Evolutionary conservation across 2,113 vertebrate genomes (phyloP), one percentile per base, ranked within the genome.

Genomic region (Pagrus major): DNA sequence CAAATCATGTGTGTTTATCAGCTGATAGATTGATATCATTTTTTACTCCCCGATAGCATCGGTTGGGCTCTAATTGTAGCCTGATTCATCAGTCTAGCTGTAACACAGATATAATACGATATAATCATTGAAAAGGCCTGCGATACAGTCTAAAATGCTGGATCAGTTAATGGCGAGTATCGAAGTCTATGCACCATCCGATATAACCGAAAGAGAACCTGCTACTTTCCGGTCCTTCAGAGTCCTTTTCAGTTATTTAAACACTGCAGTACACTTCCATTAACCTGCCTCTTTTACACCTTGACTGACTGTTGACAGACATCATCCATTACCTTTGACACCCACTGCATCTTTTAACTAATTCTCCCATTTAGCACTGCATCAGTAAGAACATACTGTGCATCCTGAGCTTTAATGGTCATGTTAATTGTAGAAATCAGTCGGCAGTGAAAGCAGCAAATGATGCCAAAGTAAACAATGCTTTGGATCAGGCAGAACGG

Each of bases 381-480:
- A 66, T 65, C 31, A 42, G n/a, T 75, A 23, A 56, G 61, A 76
- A 70, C 49, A 71, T 9, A 39, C 41, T 76, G 44, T 63, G 35
- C 54, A 78, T 71, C 20, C 27, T n/a, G 35, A 29, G 58, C 64
- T 74, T 61, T 65, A 80, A 75, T 71, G 70, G 31, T 64, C 55
- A 54, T 46, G 67, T 49, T n/a, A 76, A 83, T 75, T 70, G 73
- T 46, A 60, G 54, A 65, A 76, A 75, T 84, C 79, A 68, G 51
- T 80, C 80, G 64, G 56, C 9, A 63, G 67, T 82, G 64, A 85
- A 76, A 79, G 56, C 71, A 25, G 65, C 54, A 61, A 59, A 74
- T 21, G 33, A 69, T 71, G 68, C 76, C 72, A 79, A 56, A 70
- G 71, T 77, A 68, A 86, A 85, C 86, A 72, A 66, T 8, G 71